Conservation (phyloP, 2,797 vertebrate species). For the Anabacerthia variegaticeps region DNA sequence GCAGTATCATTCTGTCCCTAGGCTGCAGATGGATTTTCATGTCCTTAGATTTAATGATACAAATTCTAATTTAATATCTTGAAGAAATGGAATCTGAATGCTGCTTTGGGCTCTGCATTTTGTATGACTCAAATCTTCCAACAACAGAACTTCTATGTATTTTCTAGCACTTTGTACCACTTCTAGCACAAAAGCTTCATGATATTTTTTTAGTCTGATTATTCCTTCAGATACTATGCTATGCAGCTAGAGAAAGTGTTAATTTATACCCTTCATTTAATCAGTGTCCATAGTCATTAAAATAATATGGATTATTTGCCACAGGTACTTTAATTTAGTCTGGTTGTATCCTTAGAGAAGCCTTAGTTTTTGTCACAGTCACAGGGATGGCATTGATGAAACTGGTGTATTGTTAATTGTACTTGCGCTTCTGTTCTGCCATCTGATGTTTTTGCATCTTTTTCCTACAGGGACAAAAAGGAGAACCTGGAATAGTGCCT, state of each 20-base stretch:
- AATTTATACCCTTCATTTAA: neutral
- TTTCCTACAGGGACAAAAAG: conserved; percentile 90
- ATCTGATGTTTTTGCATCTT: neutral
- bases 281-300: neutral
- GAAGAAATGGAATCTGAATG: neutral
- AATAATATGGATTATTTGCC: neutral
- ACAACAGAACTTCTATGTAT: neutral
- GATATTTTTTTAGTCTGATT: neutral
- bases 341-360: neutral
- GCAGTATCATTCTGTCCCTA: neutral
- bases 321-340: neutral
- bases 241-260: neutral
- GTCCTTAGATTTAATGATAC: neutral
- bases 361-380: neutral
- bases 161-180: neutral
- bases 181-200: neutral
- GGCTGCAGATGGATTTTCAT: neutral
- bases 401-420: neutral
- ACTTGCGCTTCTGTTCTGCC: neutral
- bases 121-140: neutral
- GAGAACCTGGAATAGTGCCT: conserved; percentile 94
- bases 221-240: neutral
- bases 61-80: neutral
- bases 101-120: neutral
- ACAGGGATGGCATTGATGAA: neutral